Evolutionary conservation across 2,113 vertebrate genomes (phyloP).

Genomic region (Brachypodius melanocephalos): DNA sequence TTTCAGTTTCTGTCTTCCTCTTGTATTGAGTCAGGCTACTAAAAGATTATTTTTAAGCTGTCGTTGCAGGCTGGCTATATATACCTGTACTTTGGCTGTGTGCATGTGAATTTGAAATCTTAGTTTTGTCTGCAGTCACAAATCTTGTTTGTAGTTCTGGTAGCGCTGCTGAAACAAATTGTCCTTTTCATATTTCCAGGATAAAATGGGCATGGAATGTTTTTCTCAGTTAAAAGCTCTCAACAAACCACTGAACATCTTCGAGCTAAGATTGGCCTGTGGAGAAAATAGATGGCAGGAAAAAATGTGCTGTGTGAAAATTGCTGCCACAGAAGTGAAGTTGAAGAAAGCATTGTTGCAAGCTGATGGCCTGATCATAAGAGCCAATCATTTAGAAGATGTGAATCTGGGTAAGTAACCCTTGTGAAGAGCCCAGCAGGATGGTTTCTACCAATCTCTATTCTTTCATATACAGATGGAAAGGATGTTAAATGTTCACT

Average conservation of each 20-base stretch:
- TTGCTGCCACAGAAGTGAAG: slow-evolving; percentile 74
- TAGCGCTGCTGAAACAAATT: neutral
- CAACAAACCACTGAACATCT: slow-evolving; percentile 76
- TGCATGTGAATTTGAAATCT: neutral
- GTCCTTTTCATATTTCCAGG: slow-evolving; percentile 65
- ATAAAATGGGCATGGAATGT: slow-evolving; percentile 82
- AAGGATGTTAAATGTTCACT: neutral
- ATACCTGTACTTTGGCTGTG: neutral
- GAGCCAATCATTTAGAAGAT: slow-evolving; percentile 84
- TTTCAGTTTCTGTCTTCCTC: neutral
- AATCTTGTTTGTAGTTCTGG: neutral
- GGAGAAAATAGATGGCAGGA: slow-evolving; percentile 69
- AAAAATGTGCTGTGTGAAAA: slow-evolving; percentile 79
- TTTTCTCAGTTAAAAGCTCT: slow-evolving; percentile 78
- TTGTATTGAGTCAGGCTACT: neutral
- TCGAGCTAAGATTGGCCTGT: slow-evolving; percentile 65
- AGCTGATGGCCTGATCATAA: slow-evolving; percentile 82
- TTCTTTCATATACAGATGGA: neutral
- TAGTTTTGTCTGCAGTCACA: neutral
- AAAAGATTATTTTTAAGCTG: neutral
- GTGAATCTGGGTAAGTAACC: slow-evolving; percentile 76
- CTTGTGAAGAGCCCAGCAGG: neutral
- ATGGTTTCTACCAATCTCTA: neutral
- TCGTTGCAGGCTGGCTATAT: neutral
- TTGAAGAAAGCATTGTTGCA: slow-evolving; percentile 84